These are phyloP conservation scores for Lutraria lutraria DNA, from an alignment of 2,888 invertebrate genomes.

Conservation along the genomic window DNA sequence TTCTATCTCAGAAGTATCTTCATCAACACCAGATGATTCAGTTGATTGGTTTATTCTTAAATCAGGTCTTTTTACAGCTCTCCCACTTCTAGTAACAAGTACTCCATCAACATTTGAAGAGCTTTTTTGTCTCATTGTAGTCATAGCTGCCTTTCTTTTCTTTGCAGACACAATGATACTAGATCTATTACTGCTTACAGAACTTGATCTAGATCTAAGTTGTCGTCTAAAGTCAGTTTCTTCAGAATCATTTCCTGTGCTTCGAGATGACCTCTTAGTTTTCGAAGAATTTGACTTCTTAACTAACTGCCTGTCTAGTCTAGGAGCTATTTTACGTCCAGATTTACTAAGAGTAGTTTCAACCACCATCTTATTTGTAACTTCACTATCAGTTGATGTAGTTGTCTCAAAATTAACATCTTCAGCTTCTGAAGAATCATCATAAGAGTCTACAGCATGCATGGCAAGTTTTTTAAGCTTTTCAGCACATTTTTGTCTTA, in stretches of 20 bases:
- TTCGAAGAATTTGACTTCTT: constrained; percentile 11
- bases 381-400: constrained; percentile 34
- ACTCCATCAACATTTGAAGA: background rate
- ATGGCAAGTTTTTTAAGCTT: constrained; percentile 59
- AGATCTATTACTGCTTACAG: constrained; percentile 57
- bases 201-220: constrained; percentile 59
- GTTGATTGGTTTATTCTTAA: constrained; percentile 48
- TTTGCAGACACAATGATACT: constrained; percentile 52
- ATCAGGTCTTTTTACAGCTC: constrained; percentile 43
- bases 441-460: constrained; percentile 29
- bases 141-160: constrained; percentile 25
- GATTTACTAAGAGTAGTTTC: constrained; percentile 16
- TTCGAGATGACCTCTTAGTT: background rate
- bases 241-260: constrained; percentile 9
- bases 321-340: constrained; percentile 33
- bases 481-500: constrained; percentile 63
- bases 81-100: constrained; percentile 54
- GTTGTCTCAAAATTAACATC: background rate
- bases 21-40: constrained; percentile 48
- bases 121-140: constrained; percentile 7
- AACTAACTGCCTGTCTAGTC: constrained; percentile 36
- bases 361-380: background rate
- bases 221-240: constrained; percentile 21
- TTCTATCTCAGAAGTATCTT: constrained; percentile 49
- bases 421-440: constrained; percentile 25